Conservation (phyloP, 1,140 invertebrate genomes). For the Drosophila funebris region DNA sequence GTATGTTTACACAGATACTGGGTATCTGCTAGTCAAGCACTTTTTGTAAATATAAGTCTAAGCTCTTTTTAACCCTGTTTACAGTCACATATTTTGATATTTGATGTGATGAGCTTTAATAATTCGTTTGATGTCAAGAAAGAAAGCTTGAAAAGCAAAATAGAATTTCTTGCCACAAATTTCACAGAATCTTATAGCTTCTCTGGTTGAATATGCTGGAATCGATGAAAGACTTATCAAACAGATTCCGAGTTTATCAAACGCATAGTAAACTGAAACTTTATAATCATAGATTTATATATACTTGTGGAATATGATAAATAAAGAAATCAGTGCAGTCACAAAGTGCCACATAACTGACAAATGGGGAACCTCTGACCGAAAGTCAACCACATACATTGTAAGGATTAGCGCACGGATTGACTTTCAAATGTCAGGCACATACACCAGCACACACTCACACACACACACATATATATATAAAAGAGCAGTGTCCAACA, state of each 20-base stretch:
- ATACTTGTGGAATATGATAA: background rate
- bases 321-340: constrained; percentile 10
- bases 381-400: constrained; percentile 71
- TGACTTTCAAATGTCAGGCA: constrained; percentile 72
- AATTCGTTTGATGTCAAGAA: constrained; percentile 6
- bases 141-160: no score
- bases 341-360: constrained; percentile 4
- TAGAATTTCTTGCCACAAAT: no score
- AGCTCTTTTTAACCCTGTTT: background rate
- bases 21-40: background rate
- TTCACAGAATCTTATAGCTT: background rate
- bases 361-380: constrained; percentile 22
- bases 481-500: constrained; percentile 49
- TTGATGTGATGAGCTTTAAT: constrained; percentile 4
- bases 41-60: constrained; percentile 1
- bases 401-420: constrained; percentile 72
- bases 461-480: constrained; percentile 19
- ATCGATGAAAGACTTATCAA: constrained; percentile 1
- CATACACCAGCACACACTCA: constrained; percentile 26
- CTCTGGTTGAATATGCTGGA: background rate
- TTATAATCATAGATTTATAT: background rate
- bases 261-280: background rate
- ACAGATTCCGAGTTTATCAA: background rate
- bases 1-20: background rate
- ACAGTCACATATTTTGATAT: constrained; percentile 21